phyloP scores from a whole-genome alignment of 2,797 vertebrate species.

The Sebastes hubbsi region DNA sequence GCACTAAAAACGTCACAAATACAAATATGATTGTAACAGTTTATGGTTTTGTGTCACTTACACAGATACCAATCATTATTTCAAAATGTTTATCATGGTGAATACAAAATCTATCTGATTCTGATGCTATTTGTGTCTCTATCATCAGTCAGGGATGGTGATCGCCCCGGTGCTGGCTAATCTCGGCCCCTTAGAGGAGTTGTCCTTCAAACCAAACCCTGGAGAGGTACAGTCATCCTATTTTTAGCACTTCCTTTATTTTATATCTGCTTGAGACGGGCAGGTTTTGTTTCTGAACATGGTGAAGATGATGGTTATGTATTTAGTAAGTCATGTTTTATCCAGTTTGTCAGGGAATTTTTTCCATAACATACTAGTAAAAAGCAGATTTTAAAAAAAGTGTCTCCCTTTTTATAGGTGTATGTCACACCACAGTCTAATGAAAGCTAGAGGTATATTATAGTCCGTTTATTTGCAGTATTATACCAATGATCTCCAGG shows the following conservation, averaged over 20 bases:
- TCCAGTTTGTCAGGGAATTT: not conserved
- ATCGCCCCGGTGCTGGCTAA: conserved; percentile 89
- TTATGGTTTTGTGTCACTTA: not conserved
- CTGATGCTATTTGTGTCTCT: not conserved
- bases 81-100: not conserved
- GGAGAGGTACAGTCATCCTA: conserved; percentile 82
- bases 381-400: not conserved
- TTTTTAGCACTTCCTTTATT: not conserved
- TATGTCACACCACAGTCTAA: not conserved
- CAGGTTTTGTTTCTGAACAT: not conserved
- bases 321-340: not conserved
- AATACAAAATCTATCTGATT: not conserved
- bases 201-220: conserved; percentile 87
- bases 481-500: too few relatives aligned
- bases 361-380: not conserved
- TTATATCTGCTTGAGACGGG: not conserved
- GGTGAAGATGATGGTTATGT: not conserved
- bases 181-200: conserved; percentile 85
- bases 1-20: too few relatives aligned
- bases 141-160: conserved; percentile 81
- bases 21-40: too few relatives aligned
- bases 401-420: not conserved
- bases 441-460: not conserved
- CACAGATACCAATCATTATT: not conserved
- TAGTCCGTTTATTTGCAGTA: not conserved